phyloP scores from a whole-genome alignment of 1,140 invertebrate genomes.

The Drosophila guanche region DNA sequence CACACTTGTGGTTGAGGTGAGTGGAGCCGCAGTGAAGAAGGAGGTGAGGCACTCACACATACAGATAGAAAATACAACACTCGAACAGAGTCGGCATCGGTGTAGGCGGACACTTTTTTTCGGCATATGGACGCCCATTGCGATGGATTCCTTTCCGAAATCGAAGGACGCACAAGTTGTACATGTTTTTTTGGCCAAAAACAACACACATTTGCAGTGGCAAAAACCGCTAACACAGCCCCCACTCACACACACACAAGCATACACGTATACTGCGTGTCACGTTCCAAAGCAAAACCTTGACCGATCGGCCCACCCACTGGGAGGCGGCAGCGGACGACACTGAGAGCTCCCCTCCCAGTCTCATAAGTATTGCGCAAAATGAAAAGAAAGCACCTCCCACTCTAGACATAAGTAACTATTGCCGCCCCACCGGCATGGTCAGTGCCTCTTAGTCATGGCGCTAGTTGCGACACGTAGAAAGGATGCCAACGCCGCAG shows the following conservation, averaged over 20 bases:
- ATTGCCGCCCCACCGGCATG: background rate
- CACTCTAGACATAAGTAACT: too few species aligned
- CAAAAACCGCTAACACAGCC: background rate
- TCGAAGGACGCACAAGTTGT: conserved; percentile 53
- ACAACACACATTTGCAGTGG: background rate
- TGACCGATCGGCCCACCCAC: conserved; percentile 64
- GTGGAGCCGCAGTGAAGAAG: conserved; percentile 43
- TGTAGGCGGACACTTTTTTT: conserved; percentile 34
- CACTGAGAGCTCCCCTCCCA: background rate
- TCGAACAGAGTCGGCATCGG: conserved; percentile 11
- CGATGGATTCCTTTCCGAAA: conserved; percentile 1
- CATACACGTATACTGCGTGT: conserved; percentile 48
- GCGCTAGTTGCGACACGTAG: conserved; percentile 9
- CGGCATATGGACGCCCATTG: conserved; percentile 55
- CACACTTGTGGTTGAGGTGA: conserved; percentile 59
- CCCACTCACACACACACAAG: conserved; percentile 26
- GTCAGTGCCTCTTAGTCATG: conserved; percentile 36
- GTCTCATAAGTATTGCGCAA: conserved; percentile 57
- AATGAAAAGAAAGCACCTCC: too few species aligned
- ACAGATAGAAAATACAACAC: conserved; percentile 36
- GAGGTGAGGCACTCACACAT: conserved; percentile 43
- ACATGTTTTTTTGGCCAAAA: conserved; percentile 6
- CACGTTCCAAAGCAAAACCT: conserved; percentile 65
- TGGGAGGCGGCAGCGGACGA: background rate
- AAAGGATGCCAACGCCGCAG: conserved; percentile 22